phyloP scores from a whole-genome alignment of 2,113 vertebrate genomes.

The Callithrix jacchus region DNA sequence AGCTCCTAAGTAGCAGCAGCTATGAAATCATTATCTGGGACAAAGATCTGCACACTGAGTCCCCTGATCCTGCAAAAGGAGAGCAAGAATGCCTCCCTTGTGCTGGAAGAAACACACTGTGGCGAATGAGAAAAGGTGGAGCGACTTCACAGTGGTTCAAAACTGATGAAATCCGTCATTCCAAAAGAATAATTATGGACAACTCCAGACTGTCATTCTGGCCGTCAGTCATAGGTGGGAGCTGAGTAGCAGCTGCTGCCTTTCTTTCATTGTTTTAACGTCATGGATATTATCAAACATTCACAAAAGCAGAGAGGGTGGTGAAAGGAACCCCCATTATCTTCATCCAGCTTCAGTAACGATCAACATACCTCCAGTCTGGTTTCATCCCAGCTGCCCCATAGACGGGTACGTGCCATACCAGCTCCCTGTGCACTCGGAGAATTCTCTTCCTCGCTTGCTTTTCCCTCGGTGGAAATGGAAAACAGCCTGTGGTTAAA shows the following conservation, averaged over 20 bases:
- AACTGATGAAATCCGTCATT: not conserved
- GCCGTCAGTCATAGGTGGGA: not conserved
- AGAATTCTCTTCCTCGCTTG: not conserved
- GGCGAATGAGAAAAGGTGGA: not conserved
- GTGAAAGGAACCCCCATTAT: not conserved
- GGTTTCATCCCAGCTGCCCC: not conserved
- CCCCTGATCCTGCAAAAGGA: not conserved
- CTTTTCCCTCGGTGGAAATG: not conserved
- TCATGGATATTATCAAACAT: not conserved
- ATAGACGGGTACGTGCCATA: fast-evolving
- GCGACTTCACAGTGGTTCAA: not conserved
- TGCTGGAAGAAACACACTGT: not conserved
- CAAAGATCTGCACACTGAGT: not conserved
- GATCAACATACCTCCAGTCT: not conserved
- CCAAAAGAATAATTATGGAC: fast-evolving
- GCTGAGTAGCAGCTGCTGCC: not conserved
- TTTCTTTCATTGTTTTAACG: conserved; percentile 6
- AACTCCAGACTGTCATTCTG: not conserved
- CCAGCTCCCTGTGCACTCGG: not conserved
- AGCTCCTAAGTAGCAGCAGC: not conserved
- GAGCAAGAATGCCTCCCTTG: not conserved
- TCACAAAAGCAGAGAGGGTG: not conserved
- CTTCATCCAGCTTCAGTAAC: not conserved
- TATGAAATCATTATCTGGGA: not conserved
- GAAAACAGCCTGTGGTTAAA: not conserved